phyloP scores from a whole-genome alignment of 2,888 invertebrate species.

The Ptychoptera contaminata region DNA sequence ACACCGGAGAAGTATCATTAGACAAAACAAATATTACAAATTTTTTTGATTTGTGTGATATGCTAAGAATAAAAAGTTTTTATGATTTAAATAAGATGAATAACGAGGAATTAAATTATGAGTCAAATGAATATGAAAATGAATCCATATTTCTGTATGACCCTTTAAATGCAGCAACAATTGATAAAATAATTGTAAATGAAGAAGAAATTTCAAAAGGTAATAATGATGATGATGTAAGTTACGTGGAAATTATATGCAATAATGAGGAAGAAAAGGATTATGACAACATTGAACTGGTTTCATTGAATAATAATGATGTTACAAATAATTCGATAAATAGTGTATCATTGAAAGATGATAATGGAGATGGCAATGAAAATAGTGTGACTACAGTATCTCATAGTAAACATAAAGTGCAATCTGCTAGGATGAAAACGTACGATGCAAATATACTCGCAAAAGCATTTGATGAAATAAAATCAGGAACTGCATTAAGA shows the following conservation, averaged over 20 bases:
- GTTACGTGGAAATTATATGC: neutral
- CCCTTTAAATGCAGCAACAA: too few relatives aligned
- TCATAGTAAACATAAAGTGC: too few relatives aligned
- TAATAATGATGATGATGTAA: conserved; percentile 1
- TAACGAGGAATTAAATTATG: too few relatives aligned
- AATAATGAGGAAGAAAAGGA: conserved; percentile 2
- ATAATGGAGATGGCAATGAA: neutral
- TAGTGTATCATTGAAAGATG: neutral
- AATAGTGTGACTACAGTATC: neutral
- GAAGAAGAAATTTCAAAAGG: conserved; percentile 6
- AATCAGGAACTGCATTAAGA: neutral
- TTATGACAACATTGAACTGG: neutral
- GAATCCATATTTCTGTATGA: too few relatives aligned
- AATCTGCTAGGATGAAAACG: too few relatives aligned
- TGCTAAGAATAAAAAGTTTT: too few relatives aligned
- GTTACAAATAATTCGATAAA: neutral
- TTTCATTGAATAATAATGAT: neutral
- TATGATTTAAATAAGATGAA: too few relatives aligned
- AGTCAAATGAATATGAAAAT: too few relatives aligned
- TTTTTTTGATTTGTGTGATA: too few relatives aligned
- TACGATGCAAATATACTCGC: neutral
- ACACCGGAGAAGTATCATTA: conserved; percentile 22
- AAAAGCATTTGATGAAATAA: conserved; percentile 1
- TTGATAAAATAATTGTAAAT: neutral
- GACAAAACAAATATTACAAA: too few relatives aligned